Conservation (phyloP, 1,140 invertebrate species). For the Propsilocerus akamusi region DNA sequence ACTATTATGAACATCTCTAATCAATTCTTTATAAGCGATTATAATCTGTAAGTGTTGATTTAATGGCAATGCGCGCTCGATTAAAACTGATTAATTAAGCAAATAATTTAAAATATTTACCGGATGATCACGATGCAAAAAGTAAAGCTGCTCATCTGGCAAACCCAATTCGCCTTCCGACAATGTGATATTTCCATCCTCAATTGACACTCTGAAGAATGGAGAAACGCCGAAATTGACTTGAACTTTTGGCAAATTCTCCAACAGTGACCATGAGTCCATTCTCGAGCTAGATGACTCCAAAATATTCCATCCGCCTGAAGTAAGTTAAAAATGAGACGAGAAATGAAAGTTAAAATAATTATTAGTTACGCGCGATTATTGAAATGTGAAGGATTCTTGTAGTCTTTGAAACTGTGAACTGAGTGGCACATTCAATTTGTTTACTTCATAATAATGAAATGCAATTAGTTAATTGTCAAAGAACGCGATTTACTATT, state of each 20-base stretch:
- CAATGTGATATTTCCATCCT: conserved; percentile 19
- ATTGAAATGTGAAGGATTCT: too few species aligned
- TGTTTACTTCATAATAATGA: too few species aligned
- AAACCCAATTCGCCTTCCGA: conserved; percentile 20
- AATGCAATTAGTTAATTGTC: too few species aligned
- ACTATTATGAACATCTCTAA: conserved; percentile 22
- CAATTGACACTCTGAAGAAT: conserved; percentile 19
- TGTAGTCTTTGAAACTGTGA: too few species aligned
- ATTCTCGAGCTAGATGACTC: not conserved
- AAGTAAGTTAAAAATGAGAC: too few species aligned
- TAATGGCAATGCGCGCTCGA: too few species aligned
- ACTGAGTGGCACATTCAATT: too few species aligned
- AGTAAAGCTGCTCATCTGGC: conserved; percentile 22
- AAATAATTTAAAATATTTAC: conserved; percentile 9
- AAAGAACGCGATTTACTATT: too few species aligned
- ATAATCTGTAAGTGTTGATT: conserved; percentile 12
- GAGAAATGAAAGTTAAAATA: too few species aligned
- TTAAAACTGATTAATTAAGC: not conserved
- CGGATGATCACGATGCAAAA: conserved; percentile 16
- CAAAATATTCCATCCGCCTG: not conserved
- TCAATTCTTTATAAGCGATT: conserved; percentile 16
- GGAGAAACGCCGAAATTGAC: conserved; percentile 20
- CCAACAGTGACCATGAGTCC: not conserved
- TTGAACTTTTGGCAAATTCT: conserved; percentile 14
- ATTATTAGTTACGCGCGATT: too few species aligned